Conservation (phyloP, 2,797 vertebrate species). For the Naso thynnoides region DNA sequence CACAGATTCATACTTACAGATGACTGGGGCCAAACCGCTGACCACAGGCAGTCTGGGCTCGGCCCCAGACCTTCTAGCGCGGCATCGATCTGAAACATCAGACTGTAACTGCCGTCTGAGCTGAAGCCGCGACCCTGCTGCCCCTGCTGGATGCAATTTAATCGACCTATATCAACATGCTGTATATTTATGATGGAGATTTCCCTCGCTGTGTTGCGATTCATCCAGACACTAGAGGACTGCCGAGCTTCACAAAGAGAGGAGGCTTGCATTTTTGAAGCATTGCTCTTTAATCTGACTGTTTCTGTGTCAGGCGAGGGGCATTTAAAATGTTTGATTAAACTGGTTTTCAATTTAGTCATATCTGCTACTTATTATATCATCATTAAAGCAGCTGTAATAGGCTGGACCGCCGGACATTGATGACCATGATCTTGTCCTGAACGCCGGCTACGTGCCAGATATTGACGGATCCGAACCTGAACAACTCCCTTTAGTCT, state of each 20-base stretch:
- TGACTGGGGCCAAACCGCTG: slow-evolving; percentile 64
- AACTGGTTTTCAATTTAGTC: neutral
- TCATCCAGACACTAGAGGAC: neutral
- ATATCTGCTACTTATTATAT: slow-evolving; percentile 24
- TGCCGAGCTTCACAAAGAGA: neutral
- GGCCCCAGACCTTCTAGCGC: slow-evolving; percentile 56
- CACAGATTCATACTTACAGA: slow-evolving; percentile 66
- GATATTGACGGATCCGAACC: slow-evolving; percentile 56
- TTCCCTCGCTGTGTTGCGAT: neutral
- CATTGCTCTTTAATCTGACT: too few species aligned
- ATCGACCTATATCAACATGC: slow-evolving; percentile 21
- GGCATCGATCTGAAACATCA: slow-evolving; percentile 64
- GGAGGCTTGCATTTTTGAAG: neutral
- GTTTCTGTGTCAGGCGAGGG: neutral
- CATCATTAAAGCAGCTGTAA: slow-evolving; percentile 24
- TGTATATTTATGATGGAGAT: neutral
- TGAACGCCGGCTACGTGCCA: slow-evolving; percentile 41
- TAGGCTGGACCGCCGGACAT: neutral
- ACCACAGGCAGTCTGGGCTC: slow-evolving; percentile 67
- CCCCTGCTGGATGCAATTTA: slow-evolving; percentile 32
- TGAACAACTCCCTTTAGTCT: slow-evolving; percentile 60
- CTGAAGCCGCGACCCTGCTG: slow-evolving; percentile 31
- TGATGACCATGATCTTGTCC: slow-evolving; percentile 50
- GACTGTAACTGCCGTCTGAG: slow-evolving; percentile 47
- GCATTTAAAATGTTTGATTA: neutral